Base-by-base conservation (phyloP, 23 tunicate species). In the Phallusia fumigata region DNA sequence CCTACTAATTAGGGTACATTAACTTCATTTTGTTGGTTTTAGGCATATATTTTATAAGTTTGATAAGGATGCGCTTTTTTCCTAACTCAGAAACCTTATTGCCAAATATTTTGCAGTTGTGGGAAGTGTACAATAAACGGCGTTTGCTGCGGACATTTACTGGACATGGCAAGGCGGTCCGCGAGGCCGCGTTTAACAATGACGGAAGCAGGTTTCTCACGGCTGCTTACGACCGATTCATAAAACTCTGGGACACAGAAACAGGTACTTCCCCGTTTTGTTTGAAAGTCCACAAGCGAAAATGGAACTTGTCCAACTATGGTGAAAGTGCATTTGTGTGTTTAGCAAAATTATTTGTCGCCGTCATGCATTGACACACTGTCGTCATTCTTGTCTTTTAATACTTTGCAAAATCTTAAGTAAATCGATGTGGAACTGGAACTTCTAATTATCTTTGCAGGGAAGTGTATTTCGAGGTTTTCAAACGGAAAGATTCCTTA, bases 201-300 rank as follows among this genome's bases (percentile, higher is more conserved):
- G 80, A 83, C 44, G 98, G 98, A 64, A 80, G 85, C 12, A 76
- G 88, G 24, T 96, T 96, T 76, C 79, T 96, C n/a, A 84, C 93
- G 12, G 97, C 95, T 40, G 93, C 88, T 12, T 96, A 96, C 75
- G 99, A 96, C 65, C 73, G 99, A 78, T 96, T 65, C 73, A 85
- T 96, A 12, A 96, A 96, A 53, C 65, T 88, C 18, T 96, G 99
- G 99, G 99, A 96, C 83, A 91, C 97, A 32, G 99, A 96, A 88
- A 96, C 99, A 32, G 99, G 98, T 93, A 40, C 47, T 40, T 40
- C 47, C 47, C 47, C 47, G n/a, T n/a, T n/a, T n/a, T n/a, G n/a
- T n/a, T n/a, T n/a, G n/a, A n/a, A n/a, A n/a, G n/a, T n/a, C n/a
- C n/a, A n/a, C n/a, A n/a, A n/a, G n/a, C n/a, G n/a, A n/a, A n/a